A percentile compares a stretch with the other conserved stretches of the same genome.
Evolutionary conservation across 2,797 vertebrate species (phyloP).

Genomic region (Tinamus major): DNA sequence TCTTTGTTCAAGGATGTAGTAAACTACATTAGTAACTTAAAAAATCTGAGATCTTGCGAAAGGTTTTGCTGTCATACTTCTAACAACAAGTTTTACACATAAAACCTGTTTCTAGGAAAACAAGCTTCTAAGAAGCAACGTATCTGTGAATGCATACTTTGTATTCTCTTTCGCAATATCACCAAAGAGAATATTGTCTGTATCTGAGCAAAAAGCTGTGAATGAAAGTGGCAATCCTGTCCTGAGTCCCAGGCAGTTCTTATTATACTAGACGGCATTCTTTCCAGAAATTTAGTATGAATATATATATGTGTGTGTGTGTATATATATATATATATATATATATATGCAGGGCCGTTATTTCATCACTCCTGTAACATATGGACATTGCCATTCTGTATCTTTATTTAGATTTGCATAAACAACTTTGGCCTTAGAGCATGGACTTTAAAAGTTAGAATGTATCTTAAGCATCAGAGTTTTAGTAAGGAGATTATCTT

Average conservation of each 20-base stretch:
- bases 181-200: neutral
- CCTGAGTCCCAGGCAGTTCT: neutral
- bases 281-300: neutral
- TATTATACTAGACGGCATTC: neutral
- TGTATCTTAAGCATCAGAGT: neutral
- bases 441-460: neutral
- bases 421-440: neutral
- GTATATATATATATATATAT: neutral
- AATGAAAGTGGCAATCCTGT: neutral
- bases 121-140: neutral
- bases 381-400: neutral
- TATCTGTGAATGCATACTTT: neutral
- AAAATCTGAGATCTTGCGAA: too few relatives aligned
- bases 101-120: neutral
- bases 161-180: neutral
- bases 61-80: neutral
- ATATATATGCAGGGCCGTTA: neutral
- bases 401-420: neutral
- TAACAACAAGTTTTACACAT: neutral
- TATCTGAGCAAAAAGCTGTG: neutral
- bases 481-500: neutral
- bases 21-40: neutral
- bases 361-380: neutral
- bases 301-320: too few relatives aligned
- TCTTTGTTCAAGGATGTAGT: neutral